Percentiles rank a stretch among this genome's conserved stretches.
These are phyloP conservation scores for Seriola quinqueradiata DNA, from an alignment of 2,113 vertebrate genomes.

Conservation along the genomic window DNA sequence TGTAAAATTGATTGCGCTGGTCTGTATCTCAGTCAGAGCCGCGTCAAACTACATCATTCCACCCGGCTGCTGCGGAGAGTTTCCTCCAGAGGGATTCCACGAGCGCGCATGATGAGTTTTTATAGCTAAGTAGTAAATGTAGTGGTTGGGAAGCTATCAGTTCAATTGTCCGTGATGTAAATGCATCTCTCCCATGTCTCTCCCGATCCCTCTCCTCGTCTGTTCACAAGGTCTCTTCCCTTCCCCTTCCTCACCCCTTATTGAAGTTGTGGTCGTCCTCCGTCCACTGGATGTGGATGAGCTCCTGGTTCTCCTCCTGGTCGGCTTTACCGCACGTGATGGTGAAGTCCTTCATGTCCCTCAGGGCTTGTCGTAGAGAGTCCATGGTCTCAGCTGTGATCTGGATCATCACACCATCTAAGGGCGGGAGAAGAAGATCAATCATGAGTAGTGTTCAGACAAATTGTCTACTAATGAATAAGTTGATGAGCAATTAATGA, in stretches of 20 bases:
- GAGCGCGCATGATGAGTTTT: conserved; percentile 37
- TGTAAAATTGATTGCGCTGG: conserved; percentile 33
- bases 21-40: conserved; percentile 26
- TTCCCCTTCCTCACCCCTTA: conserved; percentile 88
- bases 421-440: neutral
- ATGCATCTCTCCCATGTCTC: neutral
- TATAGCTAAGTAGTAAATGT: conserved; percentile 44
- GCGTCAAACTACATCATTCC: conserved; percentile 35
- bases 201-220: neutral
- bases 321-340: conserved; percentile 94
- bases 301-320: conserved; percentile 94
- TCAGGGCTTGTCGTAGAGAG: conserved; percentile 92
- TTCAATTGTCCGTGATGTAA: conserved; percentile 38
- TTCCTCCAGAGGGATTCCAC: conserved; percentile 36
- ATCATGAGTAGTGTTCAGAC: too few relatives aligned
- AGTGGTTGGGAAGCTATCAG: conserved; percentile 25
- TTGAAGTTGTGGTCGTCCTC: conserved; percentile 96
- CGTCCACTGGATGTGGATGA: conserved; percentile 95
- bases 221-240: neutral
- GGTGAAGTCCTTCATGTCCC: conserved; percentile 98
- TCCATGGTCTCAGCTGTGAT: conserved; percentile 99
- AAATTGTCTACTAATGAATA: too few relatives aligned
- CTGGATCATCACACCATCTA: conserved; percentile 99
- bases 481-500: too few relatives aligned
- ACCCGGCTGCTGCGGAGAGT: conserved; percentile 13